Base-by-base conservation (phyloP, 2,113 vertebrate genomes). In the Cnemophilus loriae region DNA sequence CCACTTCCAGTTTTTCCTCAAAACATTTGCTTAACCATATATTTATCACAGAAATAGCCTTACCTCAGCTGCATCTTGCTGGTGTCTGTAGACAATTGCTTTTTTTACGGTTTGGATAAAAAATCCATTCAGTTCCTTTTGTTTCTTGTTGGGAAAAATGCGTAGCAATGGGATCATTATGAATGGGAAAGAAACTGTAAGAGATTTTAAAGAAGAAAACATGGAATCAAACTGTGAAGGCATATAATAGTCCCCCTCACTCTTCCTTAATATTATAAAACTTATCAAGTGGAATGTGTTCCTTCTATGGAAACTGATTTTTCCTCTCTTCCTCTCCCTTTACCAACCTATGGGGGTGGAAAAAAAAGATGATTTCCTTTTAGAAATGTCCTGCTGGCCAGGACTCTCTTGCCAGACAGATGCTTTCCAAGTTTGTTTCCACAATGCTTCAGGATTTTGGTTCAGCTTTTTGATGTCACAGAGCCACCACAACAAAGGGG, bases 171-270 rank as follows among this genome's bases (percentile, higher is more conserved):
- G 99, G 87, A 98, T 91, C 89, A 98, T 97, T 91, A 99, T 96
- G 93, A 96, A 98, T 19, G 99, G 99, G 97, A 99, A 99, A 20
- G 98, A 98, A 95, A 99, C 99, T 99, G 93, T 41, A 95, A 92
- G 46, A 96, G 44, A 95, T 92, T 94, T 95, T 74, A 71, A 85
- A 82, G 69, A 83, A 73, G 33, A 71, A 71, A 95, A 87, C 30
- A 80, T 37, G 44, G 73, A 94, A 44, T 83, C 49, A 85, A 64
- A 71, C 32, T 68, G 44, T 67, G 79, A 90, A 77, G 27, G 27
- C 32, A 67, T 50, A 37, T 60, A 84, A 79, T 53, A 74, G 18
- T 42, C 12, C 3, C 2, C n/a, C n/a, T 13, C 6, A 65, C 26
- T n/a, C 35, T 83, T 74, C 60, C 57, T 63, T 80, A 90, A 64